Conservation (phyloP, 2,113 vertebrate genomes). For the Sterrhoptilus dennistouni region DNA sequence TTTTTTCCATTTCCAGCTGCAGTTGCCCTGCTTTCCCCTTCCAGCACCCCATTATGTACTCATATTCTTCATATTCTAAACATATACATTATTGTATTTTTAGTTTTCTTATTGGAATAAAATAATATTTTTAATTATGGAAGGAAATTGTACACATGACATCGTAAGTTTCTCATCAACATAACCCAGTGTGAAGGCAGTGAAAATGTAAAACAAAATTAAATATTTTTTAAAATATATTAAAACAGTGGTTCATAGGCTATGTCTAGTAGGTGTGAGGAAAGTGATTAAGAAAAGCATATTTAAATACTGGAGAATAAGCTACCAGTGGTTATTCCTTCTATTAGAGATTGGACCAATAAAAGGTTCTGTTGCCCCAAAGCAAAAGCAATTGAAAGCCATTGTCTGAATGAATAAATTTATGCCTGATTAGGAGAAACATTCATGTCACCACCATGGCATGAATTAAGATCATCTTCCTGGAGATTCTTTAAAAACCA, state of each 20-base stretch:
- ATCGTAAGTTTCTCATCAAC: not conserved
- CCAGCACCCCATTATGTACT: not conserved
- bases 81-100: not conserved
- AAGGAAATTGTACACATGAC: not conserved
- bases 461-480: not conserved
- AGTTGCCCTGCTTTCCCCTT: constrained; percentile 15
- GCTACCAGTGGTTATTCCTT: not conserved
- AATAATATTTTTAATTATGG: not conserved
- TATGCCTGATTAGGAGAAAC: not conserved
- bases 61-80: not conserved
- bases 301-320: not conserved
- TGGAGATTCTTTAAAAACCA: not conserved
- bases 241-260: not conserved
- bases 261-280: not conserved
- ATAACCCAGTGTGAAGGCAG: not conserved
- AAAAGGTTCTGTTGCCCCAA: not conserved
- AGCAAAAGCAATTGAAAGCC: not conserved
- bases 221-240: not conserved
- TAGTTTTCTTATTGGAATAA: not conserved
- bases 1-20: not conserved
- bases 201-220: not conserved
- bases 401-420: not conserved
- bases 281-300: not conserved
- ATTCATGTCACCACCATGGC: not conserved
- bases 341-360: not conserved